A percentile compares a stretch with the other conserved stretches of the same genome.
phyloP scores from a whole-genome alignment of 2,797 vertebrate species.

The Chromobotia macracanthus region DNA sequence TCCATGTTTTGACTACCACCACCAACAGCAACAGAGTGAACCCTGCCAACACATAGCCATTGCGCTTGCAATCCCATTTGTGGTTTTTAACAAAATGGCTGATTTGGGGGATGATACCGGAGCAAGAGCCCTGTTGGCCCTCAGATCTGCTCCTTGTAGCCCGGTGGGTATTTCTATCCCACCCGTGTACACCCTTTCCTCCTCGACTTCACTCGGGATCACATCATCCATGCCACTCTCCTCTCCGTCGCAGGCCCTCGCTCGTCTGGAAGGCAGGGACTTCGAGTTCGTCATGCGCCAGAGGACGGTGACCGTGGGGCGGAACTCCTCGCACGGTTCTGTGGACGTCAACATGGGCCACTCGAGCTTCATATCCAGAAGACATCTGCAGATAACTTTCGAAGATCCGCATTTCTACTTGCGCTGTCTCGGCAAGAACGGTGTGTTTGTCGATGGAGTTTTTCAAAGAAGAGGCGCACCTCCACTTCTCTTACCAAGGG shows the following conservation, averaged over 20 bases:
- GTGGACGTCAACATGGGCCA: slow-evolving; percentile 98
- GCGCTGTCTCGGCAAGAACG: slow-evolving; percentile 95
- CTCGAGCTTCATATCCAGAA: slow-evolving; percentile 95
- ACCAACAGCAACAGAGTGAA: slow-evolving; percentile 73
- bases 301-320: slow-evolving; percentile 91
- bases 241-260: slow-evolving; percentile 76
- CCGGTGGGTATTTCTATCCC: slow-evolving; percentile 79
- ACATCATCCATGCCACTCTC: slow-evolving; percentile 53
- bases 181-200: slow-evolving; percentile 71
- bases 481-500: slow-evolving; percentile 87
- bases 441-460: slow-evolving; percentile 97
- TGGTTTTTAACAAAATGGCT: slow-evolving; percentile 81
- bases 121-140: slow-evolving; percentile 86
- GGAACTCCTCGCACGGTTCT: slow-evolving; percentile 95
- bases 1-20: slow-evolving; percentile 76
- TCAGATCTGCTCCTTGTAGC: slow-evolving; percentile 91
- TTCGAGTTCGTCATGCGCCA: slow-evolving; percentile 97
- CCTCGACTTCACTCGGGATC: slow-evolving; percentile 64
- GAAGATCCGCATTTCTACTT: slow-evolving; percentile 89
- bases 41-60: slow-evolving; percentile 72
- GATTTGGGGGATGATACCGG: slow-evolving; percentile 92
- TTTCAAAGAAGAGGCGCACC: slow-evolving; percentile 94
- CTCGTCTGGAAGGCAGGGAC: slow-evolving; percentile 94
- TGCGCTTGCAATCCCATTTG: slow-evolving; percentile 69
- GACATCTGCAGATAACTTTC: slow-evolving; percentile 92